A percentile compares a stretch with the other conserved stretches of the same genome.
These are phyloP conservation scores for Enteromius anoplus DNA, from an alignment of 2,797 vertebrate species.

Conservation along the genomic window DNA sequence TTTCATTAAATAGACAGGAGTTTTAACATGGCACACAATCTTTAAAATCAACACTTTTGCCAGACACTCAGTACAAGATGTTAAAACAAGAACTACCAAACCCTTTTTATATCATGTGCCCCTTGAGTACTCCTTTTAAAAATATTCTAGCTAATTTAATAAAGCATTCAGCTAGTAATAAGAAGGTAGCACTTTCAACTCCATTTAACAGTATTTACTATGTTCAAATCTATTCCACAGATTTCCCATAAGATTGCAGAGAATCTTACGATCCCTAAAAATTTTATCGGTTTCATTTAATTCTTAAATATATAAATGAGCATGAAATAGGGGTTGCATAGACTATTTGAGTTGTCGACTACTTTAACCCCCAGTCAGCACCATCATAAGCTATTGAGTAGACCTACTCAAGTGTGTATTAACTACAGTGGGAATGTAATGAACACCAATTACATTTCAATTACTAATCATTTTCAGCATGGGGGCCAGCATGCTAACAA, in stretches of 20 bases:
- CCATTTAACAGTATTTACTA: conserved; percentile 17
- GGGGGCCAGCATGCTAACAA: too few relatives aligned
- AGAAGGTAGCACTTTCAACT: background rate
- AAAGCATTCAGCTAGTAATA: background rate
- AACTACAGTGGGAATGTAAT: background rate
- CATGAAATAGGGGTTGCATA: background rate
- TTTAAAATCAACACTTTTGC: background rate
- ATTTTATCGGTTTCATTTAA: background rate
- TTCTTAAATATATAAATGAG: background rate
- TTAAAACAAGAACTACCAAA: background rate
- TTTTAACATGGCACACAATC: background rate
- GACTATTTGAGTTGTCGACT: background rate
- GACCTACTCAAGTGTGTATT: too few relatives aligned
- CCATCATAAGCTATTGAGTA: background rate
- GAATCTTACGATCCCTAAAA: background rate
- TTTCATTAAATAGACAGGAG: background rate
- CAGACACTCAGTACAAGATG: background rate
- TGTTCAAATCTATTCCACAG: background rate
- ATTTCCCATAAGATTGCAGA: background rate
- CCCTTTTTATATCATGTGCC: background rate
- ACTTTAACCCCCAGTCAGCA: background rate
- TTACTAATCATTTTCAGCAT: too few relatives aligned
- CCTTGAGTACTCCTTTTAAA: background rate
- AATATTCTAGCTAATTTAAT: background rate
- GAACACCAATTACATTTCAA: background rate